Evolutionary conservation across 2,888 invertebrate species (phyloP).

Genomic region (Biston stratarius): DNA sequence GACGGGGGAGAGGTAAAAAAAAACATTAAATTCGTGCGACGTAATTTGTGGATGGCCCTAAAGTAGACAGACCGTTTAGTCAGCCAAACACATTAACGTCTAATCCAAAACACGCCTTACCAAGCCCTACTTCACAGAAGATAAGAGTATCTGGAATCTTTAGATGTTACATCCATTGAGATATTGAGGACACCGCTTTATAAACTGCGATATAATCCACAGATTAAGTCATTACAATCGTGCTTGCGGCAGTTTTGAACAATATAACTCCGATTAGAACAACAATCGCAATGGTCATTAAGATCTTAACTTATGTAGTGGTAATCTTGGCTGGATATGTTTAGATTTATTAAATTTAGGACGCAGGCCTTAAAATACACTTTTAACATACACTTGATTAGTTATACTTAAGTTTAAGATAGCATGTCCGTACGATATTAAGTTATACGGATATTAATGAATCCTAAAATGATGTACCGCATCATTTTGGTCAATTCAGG

Average conservation of each 20-base stretch:
- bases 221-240: constrained; percentile 9
- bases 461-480: background rate
- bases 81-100: background rate
- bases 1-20: too few relatives aligned
- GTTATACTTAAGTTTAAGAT: background rate
- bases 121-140: constrained; percentile 27
- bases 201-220: constrained; percentile 20
- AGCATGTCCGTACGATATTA: constrained; percentile 12
- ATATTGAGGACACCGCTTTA: constrained; percentile 16
- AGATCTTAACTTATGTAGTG: constrained; percentile 6
- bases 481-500: constrained; percentile 6
- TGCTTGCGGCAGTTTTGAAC: constrained; percentile 25
- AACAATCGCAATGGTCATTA: constrained; percentile 14
- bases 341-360: too few relatives aligned
- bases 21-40: too few relatives aligned
- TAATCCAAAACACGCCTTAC: constrained; percentile 25
- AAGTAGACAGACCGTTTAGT: constrained; percentile 1
- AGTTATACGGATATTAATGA: constrained; percentile 12
- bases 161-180: constrained; percentile 18
- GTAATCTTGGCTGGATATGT: background rate
- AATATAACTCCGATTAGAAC: constrained; percentile 25
- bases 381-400: background rate
- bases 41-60: too few relatives aligned
- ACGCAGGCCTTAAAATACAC: too few relatives aligned
- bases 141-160: constrained; percentile 34